Evolutionary conservation across 64 coral and sea anemone genomes (phyloP), one percentile per base, ranked within the genome.

Genomic region (Astreopora myriophthalma): DNA sequence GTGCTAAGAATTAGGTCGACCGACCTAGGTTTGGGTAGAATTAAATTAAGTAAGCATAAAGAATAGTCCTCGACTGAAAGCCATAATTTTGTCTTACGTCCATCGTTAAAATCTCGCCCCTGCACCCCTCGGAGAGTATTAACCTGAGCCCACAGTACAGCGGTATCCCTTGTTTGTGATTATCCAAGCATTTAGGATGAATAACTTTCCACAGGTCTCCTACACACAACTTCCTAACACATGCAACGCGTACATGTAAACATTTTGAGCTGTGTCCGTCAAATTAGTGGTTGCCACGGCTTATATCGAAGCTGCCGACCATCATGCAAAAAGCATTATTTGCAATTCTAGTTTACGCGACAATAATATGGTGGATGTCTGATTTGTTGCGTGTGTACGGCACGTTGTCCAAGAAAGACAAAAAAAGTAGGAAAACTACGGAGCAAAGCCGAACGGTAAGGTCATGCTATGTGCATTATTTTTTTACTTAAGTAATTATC

Each of bases 351-450:
- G 1, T 83, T 34, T 83, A 32, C 30, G 79, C 64, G 19, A 20
- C 61, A n/a, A 20, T 29, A 24, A 38, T 8, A 1, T 64, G 55
- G 24, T 83, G 79, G 52, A 23, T 83, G 6, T 64, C 79, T 2
- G 23, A 51, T 51, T 38, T 83, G 19, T 83, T 32, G 3, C 79
- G 25, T 31, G 79, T 83, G 30, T 34, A 17, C 25, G 79, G 79
- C 9, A 83, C 79, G 19, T 26, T 83, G 20, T 83, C 79, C 5
- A 83, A 83, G 32, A 83, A 83, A 33, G 57, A 83, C 33, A 83
- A 83, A 29, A 83, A 83, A 33, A 22, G 24, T 38, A 64, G 33
- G 49, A 80, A 80, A 51, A 35, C 30, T 35, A 60, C 48, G 5
- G 76, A 83, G 8, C 14, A 35, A 34, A 83, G 22, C 8, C 32